phyloP scores from a whole-genome alignment of 2,113 vertebrate genomes.

The Diadophis punctatus region DNA sequence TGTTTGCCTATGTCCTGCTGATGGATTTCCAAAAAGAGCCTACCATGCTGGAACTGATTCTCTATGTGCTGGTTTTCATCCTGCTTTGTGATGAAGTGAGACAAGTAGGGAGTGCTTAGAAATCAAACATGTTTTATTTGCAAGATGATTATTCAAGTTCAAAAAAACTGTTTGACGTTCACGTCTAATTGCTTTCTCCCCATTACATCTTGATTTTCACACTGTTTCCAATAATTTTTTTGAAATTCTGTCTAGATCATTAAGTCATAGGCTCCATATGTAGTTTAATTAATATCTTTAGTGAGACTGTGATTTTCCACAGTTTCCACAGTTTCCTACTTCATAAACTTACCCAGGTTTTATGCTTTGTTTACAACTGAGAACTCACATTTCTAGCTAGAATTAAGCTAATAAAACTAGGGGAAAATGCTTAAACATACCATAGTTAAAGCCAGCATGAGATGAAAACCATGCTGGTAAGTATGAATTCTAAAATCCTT shows the following conservation, averaged over 20 bases:
- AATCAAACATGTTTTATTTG: background rate
- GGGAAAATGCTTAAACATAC: background rate
- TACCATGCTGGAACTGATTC: slow-evolving; percentile 78
- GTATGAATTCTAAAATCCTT: background rate
- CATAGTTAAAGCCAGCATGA: background rate
- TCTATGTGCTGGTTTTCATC: slow-evolving; percentile 87
- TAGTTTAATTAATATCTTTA: background rate
- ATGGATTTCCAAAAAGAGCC: slow-evolving; percentile 88
- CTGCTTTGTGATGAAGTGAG: slow-evolving; percentile 92
- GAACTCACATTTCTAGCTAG: background rate
- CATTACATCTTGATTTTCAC: background rate
- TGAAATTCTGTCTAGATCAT: background rate
- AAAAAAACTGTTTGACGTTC: background rate
- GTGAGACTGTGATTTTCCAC: background rate
- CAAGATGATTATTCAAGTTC: rapidly evolving
- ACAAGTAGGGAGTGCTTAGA: slow-evolving; percentile 78
- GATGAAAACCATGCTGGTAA: background rate
- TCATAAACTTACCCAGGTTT: background rate
- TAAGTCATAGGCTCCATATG: background rate
- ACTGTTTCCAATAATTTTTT: background rate
- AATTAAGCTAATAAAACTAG: background rate
- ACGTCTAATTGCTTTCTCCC: background rate
- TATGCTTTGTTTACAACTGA: background rate
- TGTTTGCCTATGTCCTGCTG: slow-evolving; percentile 89
- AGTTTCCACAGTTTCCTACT: background rate